Percentiles rank a stretch among this genome's conserved stretches.
Conservation (phyloP, 2,113 vertebrate genomes). For the Dicerorhinus sumatrensis region DNA sequence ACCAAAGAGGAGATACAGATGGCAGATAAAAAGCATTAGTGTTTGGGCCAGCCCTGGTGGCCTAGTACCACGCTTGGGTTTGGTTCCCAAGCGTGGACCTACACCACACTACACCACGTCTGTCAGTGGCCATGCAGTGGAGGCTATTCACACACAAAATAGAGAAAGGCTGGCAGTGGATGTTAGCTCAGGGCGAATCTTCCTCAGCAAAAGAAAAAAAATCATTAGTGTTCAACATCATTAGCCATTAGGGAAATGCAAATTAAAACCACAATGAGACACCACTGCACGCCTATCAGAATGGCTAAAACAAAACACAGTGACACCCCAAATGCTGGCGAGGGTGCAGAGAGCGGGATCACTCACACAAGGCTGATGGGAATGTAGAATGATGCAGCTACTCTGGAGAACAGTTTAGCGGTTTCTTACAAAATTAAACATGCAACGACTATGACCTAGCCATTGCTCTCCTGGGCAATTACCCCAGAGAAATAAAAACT, state of each 20-base stretch:
- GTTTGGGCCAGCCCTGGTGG: neutral
- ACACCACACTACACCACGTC: too few species aligned
- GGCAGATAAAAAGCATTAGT: neutral
- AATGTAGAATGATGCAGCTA: neutral
- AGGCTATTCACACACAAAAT: too few species aligned
- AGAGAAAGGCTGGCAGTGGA: too few species aligned
- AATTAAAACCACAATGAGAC: neutral
- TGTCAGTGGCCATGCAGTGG: too few species aligned
- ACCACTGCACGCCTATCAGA: neutral
- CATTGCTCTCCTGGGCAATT: neutral
- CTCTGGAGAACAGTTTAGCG: neutral
- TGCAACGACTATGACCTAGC: neutral
- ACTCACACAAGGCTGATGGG: neutral
- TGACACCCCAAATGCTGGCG: neutral
- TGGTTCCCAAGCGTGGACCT: too few species aligned
- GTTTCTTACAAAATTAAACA: neutral
- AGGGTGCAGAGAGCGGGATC: neutral
- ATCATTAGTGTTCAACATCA: neutral
- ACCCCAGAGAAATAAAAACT: neutral
- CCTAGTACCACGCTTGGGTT: too few species aligned
- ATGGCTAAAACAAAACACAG: neutral
- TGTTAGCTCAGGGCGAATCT: too few species aligned
- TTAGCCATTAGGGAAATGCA: neutral
- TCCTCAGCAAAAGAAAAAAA: neutral
- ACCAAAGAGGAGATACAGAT: neutral